These are phyloP conservation scores for Ispidina picta DNA, from an alignment of 2,797 vertebrate species.

Conservation along the genomic window DNA sequence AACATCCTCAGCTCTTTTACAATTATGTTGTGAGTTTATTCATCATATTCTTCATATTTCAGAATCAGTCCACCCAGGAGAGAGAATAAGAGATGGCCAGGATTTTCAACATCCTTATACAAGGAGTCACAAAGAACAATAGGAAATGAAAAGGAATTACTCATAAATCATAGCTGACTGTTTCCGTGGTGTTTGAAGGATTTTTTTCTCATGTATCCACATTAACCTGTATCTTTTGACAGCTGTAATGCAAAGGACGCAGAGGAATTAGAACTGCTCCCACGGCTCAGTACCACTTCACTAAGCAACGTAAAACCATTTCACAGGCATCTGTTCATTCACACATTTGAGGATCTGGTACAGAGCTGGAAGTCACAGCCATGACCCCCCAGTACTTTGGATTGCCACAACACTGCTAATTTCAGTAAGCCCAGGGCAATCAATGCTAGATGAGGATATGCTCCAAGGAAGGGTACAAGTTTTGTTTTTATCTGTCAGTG, in stretches of 20 bases:
- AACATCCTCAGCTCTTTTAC: neutral
- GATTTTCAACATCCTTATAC: neutral
- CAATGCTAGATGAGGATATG: neutral
- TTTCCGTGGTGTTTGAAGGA: neutral
- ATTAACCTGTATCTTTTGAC: neutral
- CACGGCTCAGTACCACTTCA: neutral
- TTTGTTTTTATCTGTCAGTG: slow-evolving; percentile 20
- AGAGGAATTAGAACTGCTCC: neutral
- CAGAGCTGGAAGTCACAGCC: neutral
- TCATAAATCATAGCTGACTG: neutral
- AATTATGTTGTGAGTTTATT: neutral
- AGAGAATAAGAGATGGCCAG: neutral
- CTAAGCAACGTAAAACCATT: neutral
- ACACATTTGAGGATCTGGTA: neutral
- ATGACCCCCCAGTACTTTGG: neutral
- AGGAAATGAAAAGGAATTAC: neutral
- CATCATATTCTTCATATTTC: neutral
- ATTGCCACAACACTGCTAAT: neutral
- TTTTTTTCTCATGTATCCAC: neutral
- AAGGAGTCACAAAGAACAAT: neutral
- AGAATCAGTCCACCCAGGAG: neutral
- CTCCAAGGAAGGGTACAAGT: neutral
- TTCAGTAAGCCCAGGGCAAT: neutral
- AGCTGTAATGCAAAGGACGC: neutral
- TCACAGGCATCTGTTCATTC: neutral